Percentiles rank a stretch among this genome's conserved stretches.
Evolutionary conservation across 2,888 invertebrate genomes (phyloP).

Genomic region (Panopea generosa): DNA sequence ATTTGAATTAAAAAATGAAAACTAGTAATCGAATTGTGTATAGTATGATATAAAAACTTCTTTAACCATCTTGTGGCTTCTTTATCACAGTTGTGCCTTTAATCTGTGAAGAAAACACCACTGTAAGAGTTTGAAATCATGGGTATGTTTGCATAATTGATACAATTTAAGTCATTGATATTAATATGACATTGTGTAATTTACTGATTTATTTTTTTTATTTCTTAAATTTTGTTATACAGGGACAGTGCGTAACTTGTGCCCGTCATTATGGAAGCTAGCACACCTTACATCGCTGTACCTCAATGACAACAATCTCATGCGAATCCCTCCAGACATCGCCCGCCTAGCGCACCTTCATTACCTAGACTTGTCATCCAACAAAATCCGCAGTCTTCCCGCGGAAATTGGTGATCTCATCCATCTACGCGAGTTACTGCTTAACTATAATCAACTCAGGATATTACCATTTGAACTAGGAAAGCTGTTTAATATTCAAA

Average conservation of each 20-base stretch:
- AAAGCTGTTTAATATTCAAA: slow-evolving; percentile 97
- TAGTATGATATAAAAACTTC: no score
- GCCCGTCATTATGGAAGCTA: slow-evolving; percentile 95
- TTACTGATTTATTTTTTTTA: no score
- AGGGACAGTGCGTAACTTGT: slow-evolving; percentile 98
- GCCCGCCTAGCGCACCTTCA: slow-evolving; percentile 93
- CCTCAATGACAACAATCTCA: slow-evolving; percentile 97
- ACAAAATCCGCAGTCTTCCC: slow-evolving; percentile 97
- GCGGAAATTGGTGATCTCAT: slow-evolving; percentile 98
- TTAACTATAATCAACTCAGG: slow-evolving; percentile 97
- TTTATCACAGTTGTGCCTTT: no score
- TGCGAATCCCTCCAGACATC: slow-evolving; percentile 96
- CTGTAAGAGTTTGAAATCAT: no score
- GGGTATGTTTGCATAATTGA: no score
- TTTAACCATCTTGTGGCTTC: no score
- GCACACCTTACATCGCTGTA: slow-evolving; percentile 97
- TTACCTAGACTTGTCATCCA: slow-evolving; percentile 96
- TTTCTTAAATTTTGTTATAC: slow-evolving; percentile 70
- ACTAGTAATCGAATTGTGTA: no score
- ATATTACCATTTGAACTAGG: slow-evolving; percentile 98
- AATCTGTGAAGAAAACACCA: no score
- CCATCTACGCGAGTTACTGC: slow-evolving; percentile 96
- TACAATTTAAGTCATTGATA: no score
- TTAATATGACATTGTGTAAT: no score
- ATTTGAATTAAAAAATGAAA: no score